Percentiles rank a stretch among this genome's conserved stretches.
These are phyloP conservation scores for Tragelaphus buxtoni DNA, from an alignment of 2,113 vertebrate genomes.

Conservation along the genomic window DNA sequence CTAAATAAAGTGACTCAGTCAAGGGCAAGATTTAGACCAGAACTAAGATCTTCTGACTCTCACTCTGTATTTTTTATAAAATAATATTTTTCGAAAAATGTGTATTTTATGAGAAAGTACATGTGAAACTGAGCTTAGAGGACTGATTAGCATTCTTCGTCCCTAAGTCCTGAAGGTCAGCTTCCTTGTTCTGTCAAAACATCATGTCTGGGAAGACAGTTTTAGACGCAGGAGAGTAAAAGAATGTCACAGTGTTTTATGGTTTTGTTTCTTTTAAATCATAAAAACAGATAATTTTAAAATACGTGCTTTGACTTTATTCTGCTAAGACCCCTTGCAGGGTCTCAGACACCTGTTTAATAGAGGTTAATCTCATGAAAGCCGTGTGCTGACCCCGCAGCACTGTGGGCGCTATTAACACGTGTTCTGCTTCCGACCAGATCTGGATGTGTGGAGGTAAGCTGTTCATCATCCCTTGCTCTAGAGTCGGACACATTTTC, in stretches of 20 bases:
- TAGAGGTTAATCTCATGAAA: no score
- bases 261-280: not conserved
- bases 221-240: not conserved
- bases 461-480: constrained; percentile 95
- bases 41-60: not conserved
- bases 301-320: not conserved
- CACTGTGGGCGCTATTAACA: not conserved
- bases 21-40: not conserved
- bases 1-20: not conserved
- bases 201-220: not conserved
- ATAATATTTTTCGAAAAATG: not conserved
- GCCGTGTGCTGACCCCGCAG: rapidly evolving
- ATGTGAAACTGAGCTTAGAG: not conserved
- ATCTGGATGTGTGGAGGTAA: constrained; percentile 98
- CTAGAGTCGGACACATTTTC: constrained; percentile 96
- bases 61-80: not conserved
- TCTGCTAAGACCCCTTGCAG: not conserved
- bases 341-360: not conserved
- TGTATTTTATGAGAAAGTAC: not conserved
- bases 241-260: rapidly evolving
- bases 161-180: not conserved
- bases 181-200: not conserved
- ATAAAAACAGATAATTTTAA: not conserved
- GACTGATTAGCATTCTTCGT: not conserved
- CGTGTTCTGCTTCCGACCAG: constrained; percentile 72